phyloP scores from a whole-genome alignment of 2,888 invertebrate species.

The Mongoloraphidia duomilia region DNA sequence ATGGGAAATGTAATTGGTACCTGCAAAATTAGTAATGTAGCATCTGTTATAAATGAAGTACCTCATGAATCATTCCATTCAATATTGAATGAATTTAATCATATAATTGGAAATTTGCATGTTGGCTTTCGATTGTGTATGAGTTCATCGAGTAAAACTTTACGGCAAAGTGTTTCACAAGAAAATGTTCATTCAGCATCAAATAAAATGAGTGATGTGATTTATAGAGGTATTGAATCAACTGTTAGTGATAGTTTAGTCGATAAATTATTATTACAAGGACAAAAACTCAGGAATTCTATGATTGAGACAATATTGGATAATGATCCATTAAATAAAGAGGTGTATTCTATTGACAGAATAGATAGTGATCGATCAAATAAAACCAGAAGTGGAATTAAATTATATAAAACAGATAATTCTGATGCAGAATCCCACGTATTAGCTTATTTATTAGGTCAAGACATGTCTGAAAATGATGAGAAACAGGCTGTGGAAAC shows the following conservation, averaged over 20 bases:
- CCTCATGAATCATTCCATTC: not conserved
- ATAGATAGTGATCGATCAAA: not conserved
- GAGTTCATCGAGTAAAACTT: not conserved
- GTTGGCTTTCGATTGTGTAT: constrained; percentile 2
- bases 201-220: not conserved
- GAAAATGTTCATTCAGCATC: not conserved
- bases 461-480: constrained; percentile 27
- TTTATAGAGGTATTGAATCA: not conserved
- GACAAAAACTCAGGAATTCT: constrained; percentile 25
- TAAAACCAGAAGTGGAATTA: constrained; percentile 1
- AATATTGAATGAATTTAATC: not conserved
- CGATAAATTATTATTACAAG: constrained; percentile 23
- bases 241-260: constrained; percentile 14
- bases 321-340: constrained; percentile 25
- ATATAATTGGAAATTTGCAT: constrained; percentile 1
- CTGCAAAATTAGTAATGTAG: constrained; percentile 1
- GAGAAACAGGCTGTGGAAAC: constrained; percentile 29
- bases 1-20: constrained; percentile 1
- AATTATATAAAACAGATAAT: constrained; percentile 15
- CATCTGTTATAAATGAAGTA: not conserved
- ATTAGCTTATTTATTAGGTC: constrained; percentile 26
- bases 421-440: constrained; percentile 13
- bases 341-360: constrained; percentile 12
- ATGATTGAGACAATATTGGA: constrained; percentile 29
- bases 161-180: not conserved